Base-by-base conservation (phyloP, 53 echinoderm and acorn worm genomes). In the Patiria pectinifera region DNA sequence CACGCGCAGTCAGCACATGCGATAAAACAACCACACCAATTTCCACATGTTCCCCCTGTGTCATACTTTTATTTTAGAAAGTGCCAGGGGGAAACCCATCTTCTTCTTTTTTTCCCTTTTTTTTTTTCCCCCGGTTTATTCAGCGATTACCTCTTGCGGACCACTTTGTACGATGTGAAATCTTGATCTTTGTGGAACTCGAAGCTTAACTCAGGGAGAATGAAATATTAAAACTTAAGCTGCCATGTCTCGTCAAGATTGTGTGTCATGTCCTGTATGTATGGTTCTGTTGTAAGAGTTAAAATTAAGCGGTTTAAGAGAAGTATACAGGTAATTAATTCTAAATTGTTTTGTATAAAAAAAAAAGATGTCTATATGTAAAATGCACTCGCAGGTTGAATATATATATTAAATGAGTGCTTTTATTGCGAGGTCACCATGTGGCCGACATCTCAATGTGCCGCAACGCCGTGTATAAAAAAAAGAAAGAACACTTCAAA, bases 1-100 rank as follows among this genome's bases (percentile, higher is more conserved):
- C 35, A 98, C 99, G 24, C 94, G 99, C 58, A 98, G 99, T 87
- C 95, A 98, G 87, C 99, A 98, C 88, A 86, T 94, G 87, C 94
- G 95, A 89, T 98, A 92, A 91, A 66, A 5, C 35, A 26, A 60
- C 18, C 10, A 44, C 46, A 62, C 48, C 62, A 77, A 79, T 80
- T 53, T 46, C 43, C 46, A 80, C 12, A 10, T 82, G 15, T 78
- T 79, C 75, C 75, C 59, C 44, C 25, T 46, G 76, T 49, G 19
- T 83, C 22, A 21, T 16, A 69, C 35, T 45, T 15, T 77, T 47
- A 22, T 78, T 77, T n/a, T 59, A 53, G 46, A 15, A 53, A 82
- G 87, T 69, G 72, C 83, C 87, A 82, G 48, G 66, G 61, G 47
- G 53, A 80, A 49, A 63, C 44, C 79, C 80, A 35, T 35, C 35